Conservation (phyloP, 2,797 vertebrate genomes). For the Lindbergichthys nudifrons region DNA sequence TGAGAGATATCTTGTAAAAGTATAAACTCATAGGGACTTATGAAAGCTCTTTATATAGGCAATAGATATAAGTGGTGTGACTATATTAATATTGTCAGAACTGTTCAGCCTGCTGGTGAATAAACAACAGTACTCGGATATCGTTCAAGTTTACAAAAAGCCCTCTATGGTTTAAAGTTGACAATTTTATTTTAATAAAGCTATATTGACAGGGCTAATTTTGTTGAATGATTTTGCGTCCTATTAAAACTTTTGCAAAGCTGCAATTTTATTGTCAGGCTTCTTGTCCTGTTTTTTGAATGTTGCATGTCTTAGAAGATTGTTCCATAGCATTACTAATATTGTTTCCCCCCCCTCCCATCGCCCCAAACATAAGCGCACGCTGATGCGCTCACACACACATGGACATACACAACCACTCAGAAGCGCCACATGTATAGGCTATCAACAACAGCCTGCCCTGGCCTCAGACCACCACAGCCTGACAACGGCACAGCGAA, state of each 20-base stretch:
- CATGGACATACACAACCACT: too few species aligned
- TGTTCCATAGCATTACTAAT: not conserved
- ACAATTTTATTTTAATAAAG: not conserved
- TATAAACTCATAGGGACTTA: not conserved
- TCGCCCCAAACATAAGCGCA: too few species aligned
- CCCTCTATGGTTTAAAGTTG: not conserved
- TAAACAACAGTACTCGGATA: not conserved
- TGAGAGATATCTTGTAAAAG: constrained; percentile 3
- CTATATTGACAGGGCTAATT: not conserved
- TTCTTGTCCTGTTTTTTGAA: not conserved
- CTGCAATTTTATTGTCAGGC: not conserved
- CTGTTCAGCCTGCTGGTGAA: constrained; percentile 4
- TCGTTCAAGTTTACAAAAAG: not conserved
- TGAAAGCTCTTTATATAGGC: not conserved
- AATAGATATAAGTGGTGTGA: not conserved
- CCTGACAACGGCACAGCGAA: too few species aligned
- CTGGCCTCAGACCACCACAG: too few species aligned
- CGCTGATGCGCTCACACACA: too few species aligned
- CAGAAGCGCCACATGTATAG: too few species aligned
- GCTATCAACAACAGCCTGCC: too few species aligned
- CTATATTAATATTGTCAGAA: not conserved
- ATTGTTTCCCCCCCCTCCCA: too few species aligned
- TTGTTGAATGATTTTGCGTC: not conserved
- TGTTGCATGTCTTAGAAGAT: not conserved
- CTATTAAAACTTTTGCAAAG: too few species aligned